Conservation (phyloP, 2,797 vertebrate species). For the Hydrolagus colliei region DNA sequence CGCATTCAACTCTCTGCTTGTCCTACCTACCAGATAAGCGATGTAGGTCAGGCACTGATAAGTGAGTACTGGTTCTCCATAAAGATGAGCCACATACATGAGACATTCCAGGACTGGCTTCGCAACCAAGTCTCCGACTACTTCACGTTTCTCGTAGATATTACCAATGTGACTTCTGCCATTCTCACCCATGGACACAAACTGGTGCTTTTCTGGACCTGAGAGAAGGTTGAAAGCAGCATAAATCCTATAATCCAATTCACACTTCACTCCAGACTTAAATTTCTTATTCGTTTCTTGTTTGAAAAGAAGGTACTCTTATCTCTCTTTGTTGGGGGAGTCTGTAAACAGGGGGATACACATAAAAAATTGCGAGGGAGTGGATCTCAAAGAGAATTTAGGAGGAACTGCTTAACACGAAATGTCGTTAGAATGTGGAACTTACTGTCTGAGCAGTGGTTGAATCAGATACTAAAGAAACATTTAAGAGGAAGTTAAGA, state of each 20-base stretch:
- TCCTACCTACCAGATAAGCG: conserved; percentile 78
- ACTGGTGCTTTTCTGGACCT: conserved; percentile 85
- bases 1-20: background rate
- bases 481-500: too few relatives aligned
- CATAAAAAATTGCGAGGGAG: too few relatives aligned
- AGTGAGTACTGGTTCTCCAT: conserved; percentile 92
- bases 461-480: too few relatives aligned
- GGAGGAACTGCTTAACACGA: too few relatives aligned
- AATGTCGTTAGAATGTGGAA: too few relatives aligned
- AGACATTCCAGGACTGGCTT: conserved; percentile 83
- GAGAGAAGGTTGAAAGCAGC: background rate
- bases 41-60: conserved; percentile 96
- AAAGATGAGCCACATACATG: conserved; percentile 85
- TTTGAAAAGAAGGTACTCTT: too few relatives aligned
- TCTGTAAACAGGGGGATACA: too few relatives aligned
- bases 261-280: too few relatives aligned
- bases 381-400: too few relatives aligned
- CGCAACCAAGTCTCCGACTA: conserved; percentile 81
- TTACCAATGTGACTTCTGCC: conserved; percentile 64
- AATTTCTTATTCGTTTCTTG: too few relatives aligned
- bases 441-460: too few relatives aligned
- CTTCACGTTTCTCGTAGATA: conserved; percentile 80
- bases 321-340: too few relatives aligned
- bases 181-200: conserved; percentile 61
- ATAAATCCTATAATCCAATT: background rate